Evolutionary conservation across 2,797 vertebrate species (phyloP), one percentile per base, ranked within the genome.

Genomic region (Dallia pectoralis): DNA sequence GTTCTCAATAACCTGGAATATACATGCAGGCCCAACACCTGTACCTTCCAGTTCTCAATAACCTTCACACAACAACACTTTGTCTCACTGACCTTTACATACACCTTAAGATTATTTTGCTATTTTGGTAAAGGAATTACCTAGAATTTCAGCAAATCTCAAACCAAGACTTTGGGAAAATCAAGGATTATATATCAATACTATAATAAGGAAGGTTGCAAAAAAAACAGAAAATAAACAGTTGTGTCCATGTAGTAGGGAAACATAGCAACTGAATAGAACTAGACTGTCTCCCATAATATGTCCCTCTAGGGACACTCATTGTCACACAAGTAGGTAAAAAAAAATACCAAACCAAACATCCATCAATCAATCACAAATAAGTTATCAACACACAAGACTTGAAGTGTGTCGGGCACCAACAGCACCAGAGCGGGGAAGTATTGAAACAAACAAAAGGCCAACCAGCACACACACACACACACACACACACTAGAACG

Each of bases 321-420:
- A 62, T 72, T 84, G 71, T 77, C 77, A 73, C 74, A 9, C n/a
- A 56, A 66, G 67, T 69, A 78, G 72, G 77, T 80, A 89, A 73
- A 81, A 81, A 87, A 84, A 84, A 76, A 22, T 1, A n/a, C 74
- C 71, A 79, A 77, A 70, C 76, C 70, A n/a, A n/a, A n/a, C 25
- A 70, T 73, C 71, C 75, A 71, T 74, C 69, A 76, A 64, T 90
- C 86, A 93, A 94, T 93, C 29, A 81, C 90, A 85, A 93, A 94
- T 93, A 93, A 93, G 86, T 93, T 93, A 93, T 82, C 73, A 87
- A 90, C 75, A 83, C 75, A 85, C 86, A 77, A 82, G 79, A 86
- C 67, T 8, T 12, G 25, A 86, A 67, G 79, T 85, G 87, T 84
- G 88, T 84, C 77, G 81, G 77, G 81, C 81, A 80, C 88, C 81